Evolutionary conservation across 2,113 vertebrate genomes (phyloP), one percentile per base, ranked within the genome.

Genomic region (Cyphomyrus discorhynchus): DNA sequence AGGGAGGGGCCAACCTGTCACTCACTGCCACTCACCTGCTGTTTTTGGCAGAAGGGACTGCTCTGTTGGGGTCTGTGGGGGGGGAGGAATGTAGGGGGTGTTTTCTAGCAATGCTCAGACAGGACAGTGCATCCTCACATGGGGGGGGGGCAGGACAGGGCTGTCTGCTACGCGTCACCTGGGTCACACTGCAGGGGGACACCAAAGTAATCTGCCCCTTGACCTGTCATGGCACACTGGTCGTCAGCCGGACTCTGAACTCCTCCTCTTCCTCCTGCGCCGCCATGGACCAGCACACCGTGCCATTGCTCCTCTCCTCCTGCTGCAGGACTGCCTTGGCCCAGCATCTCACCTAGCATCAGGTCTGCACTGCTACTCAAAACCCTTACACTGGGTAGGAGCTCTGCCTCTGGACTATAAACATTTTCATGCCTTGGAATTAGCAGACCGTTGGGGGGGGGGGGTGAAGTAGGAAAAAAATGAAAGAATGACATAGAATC

Each of bases 351-450:
- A 80, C 2, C 96, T 95, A 58, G 95, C 77, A 3, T 94, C 97
- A 0, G 98, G 98, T 0, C 90, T 99, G 89, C 98, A 99, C 95
- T 99, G 98, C 98, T 99, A 98, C 94, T 96, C 98, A 5, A 91
- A 94, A 93, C 94, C 98, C 92, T 96, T 99, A 24, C 97, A 98
- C 94, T 95, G 89, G 92, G 92, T 99, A 62, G 98, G 98, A 90
- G 94, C 91, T 90, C 92, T 94, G 89, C 91, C 99, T 74, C 95
- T 99, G 92, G 96, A 96, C 89, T 94, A 96, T 0, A 95, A 95
- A 91, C 97, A 96, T 90, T 99, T 99, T 93, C 98, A 99, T 92
- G 96, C 97, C 0, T 95, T 95, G 95, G 97, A 95, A 45, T 42
- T 96, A 50, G 94, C 96, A 5, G 91, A 89, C 91, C 84, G 87